Conservation (phyloP, 2,113 vertebrate species). For the Aldabrachelys gigantea region DNA sequence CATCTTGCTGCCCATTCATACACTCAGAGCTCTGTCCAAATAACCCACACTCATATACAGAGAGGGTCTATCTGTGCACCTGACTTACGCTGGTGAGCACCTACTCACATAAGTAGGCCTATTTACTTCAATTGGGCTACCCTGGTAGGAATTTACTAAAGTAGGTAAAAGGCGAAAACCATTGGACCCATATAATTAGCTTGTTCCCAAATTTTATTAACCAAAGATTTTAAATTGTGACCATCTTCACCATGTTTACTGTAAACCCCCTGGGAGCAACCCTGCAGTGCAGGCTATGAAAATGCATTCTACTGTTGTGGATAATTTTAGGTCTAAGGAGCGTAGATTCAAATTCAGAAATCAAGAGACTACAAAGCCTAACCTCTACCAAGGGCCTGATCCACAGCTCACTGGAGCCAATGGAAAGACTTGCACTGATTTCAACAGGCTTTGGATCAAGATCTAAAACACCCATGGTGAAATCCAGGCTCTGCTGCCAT, state of each 20-base stretch:
- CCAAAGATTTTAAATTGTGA: neutral
- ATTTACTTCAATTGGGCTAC: neutral
- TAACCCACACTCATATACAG: rapidly evolving
- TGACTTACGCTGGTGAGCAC: neutral
- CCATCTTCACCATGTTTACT: neutral
- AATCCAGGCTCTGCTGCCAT: neutral
- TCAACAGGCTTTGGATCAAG: neutral
- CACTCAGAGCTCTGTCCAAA: neutral
- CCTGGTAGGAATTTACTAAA: neutral
- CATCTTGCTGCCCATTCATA: rapidly evolving
- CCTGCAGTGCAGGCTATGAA: rapidly evolving
- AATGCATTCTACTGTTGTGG: rapidly evolving
- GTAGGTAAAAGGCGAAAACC: neutral
- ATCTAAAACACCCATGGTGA: neutral
- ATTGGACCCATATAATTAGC: neutral
- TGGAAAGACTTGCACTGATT: neutral
- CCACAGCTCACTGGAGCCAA: neutral
- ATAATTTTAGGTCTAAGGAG: neutral
- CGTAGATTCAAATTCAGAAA: neutral
- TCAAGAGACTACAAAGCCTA: neutral
- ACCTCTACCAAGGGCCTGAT: neutral
- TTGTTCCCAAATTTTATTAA: neutral
- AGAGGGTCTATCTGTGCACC: neutral
- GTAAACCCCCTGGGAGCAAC: neutral
- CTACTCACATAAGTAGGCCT: neutral